Base-by-base conservation (phyloP, 2,113 vertebrate species). In the Centropus unirufus region DNA sequence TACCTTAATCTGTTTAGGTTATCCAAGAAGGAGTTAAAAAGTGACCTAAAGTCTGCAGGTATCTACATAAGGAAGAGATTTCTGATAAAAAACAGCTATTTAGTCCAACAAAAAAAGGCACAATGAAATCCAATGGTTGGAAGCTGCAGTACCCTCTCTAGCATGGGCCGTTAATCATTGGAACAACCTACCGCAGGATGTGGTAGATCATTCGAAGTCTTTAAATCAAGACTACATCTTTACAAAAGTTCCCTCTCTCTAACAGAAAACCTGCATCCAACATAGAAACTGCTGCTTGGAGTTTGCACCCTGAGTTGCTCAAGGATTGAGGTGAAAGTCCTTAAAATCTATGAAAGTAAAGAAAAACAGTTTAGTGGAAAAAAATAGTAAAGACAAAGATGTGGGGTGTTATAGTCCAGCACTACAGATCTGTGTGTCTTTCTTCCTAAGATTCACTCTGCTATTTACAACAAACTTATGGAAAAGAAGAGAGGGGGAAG, bases 41-140 rank as follows among this genome's bases (percentile, higher is more conserved):
- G 54, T 91, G 74, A 69, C 66, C 92, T 95, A 79, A 86, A 81
- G 92, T 83, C 92, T 92, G 64, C 64, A 92, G 49, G 57, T 96
- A 96, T 94, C 93, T 96, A 89, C 92, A 92, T 95, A 95, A 86
- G 92, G 90, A 95, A 88, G 83, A 96, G 90, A 96, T 96, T 96
- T 93, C 93, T 96, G 94, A 94, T 94, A 95, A 94, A 83, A 90
- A 90, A 96, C 70, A 93, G 92, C 92, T 95, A 83, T 83, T 94
- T 89, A 95, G 94, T 78, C 64, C 61, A 92, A 94, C 57, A 78
- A 90, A 78, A 95, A 86, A 96, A 95, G 79, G 90, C 87, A 92
- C 85, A 95, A 83, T 83, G 83, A 95, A 67, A 91, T 77, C 82
- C 88, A 92, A 39, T 88, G 83, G 93, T 83, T 92, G 83, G 92